Percentiles rank a stretch among this genome's conserved stretches.
These are phyloP conservation scores for Agapornis canus DNA, from an alignment of 2,797 vertebrate species.

Conservation along the genomic window DNA sequence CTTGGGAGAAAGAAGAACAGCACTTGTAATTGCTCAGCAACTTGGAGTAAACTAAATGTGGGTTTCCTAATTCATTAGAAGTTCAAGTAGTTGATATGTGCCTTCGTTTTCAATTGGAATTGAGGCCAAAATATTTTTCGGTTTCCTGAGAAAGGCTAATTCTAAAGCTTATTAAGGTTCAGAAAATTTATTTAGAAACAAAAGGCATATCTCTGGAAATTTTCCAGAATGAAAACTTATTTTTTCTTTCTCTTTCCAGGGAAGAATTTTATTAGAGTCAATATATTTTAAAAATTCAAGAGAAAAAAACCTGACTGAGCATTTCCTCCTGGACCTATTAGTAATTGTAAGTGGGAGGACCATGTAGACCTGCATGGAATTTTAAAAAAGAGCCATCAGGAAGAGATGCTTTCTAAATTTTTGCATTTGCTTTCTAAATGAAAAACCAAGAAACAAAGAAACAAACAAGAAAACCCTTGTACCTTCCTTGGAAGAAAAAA, in stretches of 20 bases:
- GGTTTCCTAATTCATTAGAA: background rate
- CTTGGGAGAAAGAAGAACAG: background rate
- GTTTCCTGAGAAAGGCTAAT: background rate
- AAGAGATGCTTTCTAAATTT: background rate
- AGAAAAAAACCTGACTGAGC: background rate
- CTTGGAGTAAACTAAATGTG: background rate
- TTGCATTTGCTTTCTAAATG: background rate
- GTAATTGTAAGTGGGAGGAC: background rate
- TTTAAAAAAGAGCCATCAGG: background rate
- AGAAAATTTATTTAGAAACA: background rate
- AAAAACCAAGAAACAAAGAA: background rate
- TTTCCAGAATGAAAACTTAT: background rate
- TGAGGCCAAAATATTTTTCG: background rate
- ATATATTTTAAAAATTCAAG: background rate
- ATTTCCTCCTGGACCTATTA: background rate
- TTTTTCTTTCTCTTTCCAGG: background rate
- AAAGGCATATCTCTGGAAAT: background rate
- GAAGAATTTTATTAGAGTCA: background rate
- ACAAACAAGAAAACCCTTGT: too few relatives aligned
- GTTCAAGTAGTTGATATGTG: background rate
- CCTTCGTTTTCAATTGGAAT: background rate
- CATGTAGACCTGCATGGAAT: background rate
- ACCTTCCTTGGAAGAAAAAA: background rate
- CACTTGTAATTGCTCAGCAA: background rate
- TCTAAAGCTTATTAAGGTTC: background rate